Evolutionary conservation across 2,113 vertebrate species (phyloP), one percentile per base, ranked within the genome.

Genomic region (Puma concolor): DNA sequence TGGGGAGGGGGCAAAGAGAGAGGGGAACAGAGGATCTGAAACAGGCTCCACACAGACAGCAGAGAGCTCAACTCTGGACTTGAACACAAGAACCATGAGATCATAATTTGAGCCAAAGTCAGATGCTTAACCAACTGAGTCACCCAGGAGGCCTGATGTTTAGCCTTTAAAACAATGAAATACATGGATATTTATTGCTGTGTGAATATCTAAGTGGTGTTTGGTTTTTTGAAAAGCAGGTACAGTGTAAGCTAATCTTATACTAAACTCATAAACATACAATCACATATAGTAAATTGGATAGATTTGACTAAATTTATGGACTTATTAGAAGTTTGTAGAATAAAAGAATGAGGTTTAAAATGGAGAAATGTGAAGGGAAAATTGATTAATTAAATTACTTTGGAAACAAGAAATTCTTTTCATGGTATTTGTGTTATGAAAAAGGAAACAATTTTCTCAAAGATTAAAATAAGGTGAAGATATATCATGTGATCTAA

Each of bases 151-250:
- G 21, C 57, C 57, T 60, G 54, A 33, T 33, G 11, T 86, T 79
- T 60, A 27, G 29, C 15, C 38, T 85, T 96, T 87, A 93, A 95
- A 91, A 80, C 10, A 13, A 87, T 41, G n/a, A 95, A 96, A 77
- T 88, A 96, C 94, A 94, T 91, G 80, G 90, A 92, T 94, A 97
- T 92, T 91, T 79, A 89, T 96, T 92, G 25, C 52, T 82, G 5
- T 74, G 48, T 94, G 87, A 96, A 96, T 83, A 86, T 87, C 60
- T 74, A 79, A 15, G 71, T 80, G 79, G 11, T n/a, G 76, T 95
- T 97, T 86, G 44, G 9, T 84, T 79, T 94, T 93, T 71, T 27
- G 64, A 93, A 93, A 94, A 74, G 17, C 66, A 90, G 74, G 17
- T 92, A 69, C 4, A 31, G n/a, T n/a, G 3, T 79, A 97, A 92